Percentiles rank a stretch among this genome's conserved stretches.
phyloP scores from a whole-genome alignment of 2,888 invertebrate genomes.

The Laothoe populi region DNA sequence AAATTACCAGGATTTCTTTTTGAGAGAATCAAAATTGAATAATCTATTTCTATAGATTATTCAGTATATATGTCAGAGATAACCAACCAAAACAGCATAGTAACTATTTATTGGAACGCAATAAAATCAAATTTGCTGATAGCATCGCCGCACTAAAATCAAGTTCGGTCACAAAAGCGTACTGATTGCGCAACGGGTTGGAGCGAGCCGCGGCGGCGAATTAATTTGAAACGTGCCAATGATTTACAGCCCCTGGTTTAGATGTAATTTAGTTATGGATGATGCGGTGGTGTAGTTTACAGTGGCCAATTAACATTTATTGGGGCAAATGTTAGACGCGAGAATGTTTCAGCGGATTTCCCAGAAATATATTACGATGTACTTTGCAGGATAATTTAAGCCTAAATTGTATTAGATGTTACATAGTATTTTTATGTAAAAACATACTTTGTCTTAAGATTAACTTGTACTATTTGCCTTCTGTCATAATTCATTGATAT shows the following conservation, averaged over 20 bases:
- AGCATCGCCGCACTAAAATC: conserved; percentile 32
- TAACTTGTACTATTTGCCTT: too few relatives aligned
- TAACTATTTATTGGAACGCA: conserved; percentile 12
- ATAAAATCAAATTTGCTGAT: conserved; percentile 19
- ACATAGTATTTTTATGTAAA: background rate
- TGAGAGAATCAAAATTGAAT: too few relatives aligned
- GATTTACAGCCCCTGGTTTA: conserved; percentile 68
- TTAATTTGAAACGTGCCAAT: conserved; percentile 77
- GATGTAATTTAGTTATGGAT: conserved; percentile 68
- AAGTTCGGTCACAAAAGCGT: conserved; percentile 59
- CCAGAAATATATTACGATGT: conserved; percentile 11
- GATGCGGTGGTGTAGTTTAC: conserved; percentile 62
- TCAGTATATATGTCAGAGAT: too few relatives aligned
- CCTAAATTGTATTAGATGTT: background rate
- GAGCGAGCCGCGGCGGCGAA: conserved; percentile 64
- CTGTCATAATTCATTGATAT: too few relatives aligned
- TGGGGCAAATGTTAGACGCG: conserved; percentile 39
- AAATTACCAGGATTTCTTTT: too few relatives aligned
- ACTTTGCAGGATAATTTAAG: background rate
- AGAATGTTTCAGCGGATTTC: conserved; percentile 18
- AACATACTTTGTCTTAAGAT: too few relatives aligned
- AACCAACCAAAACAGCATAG: conserved; percentile 4
- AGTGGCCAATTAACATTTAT: conserved; percentile 60
- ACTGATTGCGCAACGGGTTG: conserved; percentile 64
- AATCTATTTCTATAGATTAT: too few relatives aligned